phyloP scores from a whole-genome alignment of 2,797 vertebrate genomes.

The Peromyscus eremicus region DNA sequence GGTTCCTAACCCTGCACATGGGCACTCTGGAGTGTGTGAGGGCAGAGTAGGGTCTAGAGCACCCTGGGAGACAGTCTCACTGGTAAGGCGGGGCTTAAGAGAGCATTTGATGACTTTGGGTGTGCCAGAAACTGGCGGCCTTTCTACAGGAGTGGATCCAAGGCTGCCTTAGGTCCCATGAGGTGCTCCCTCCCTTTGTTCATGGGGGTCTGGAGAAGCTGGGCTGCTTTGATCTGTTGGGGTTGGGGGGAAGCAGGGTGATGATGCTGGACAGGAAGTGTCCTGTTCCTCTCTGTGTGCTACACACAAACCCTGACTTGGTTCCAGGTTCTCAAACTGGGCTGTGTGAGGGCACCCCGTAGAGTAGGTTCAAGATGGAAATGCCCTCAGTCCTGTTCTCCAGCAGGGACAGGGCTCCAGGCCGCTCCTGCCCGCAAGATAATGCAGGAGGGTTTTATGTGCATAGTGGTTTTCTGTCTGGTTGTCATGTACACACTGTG shows the following conservation, averaged over 20 bases:
- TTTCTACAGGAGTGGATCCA: background rate
- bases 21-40: background rate
- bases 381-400: background rate
- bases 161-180: accelerated
- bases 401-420: accelerated
- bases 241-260: background rate
- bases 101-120: accelerated
- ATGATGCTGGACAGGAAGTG: background rate
- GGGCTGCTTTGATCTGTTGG: background rate
- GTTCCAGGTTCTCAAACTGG: background rate
- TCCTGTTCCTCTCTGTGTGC: background rate
- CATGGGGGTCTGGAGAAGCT: background rate
- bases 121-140: background rate
- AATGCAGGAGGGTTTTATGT: too few species aligned
- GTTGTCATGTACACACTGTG: background rate
- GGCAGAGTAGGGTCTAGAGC: background rate
- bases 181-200: background rate
- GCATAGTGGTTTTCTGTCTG: background rate
- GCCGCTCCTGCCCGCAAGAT: accelerated
- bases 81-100: background rate
- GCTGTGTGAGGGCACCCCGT: accelerated
- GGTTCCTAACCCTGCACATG: background rate
- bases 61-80: background rate
- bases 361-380: background rate
- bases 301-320: background rate